Evolutionary conservation across 2,888 invertebrate species (phyloP).

Genomic region (Cerceris ruficornis): DNA sequence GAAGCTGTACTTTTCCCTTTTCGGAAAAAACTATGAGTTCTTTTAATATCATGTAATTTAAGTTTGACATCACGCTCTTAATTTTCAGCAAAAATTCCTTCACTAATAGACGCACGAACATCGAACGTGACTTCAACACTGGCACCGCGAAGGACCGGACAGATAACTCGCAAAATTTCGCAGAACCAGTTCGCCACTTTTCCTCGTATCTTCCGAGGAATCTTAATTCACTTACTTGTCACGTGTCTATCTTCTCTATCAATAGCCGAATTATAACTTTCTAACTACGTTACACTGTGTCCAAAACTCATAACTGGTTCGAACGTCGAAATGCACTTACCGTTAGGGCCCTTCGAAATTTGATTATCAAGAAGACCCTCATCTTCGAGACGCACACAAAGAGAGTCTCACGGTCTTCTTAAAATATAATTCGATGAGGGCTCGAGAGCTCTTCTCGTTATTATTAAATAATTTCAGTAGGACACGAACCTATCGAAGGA

Average conservation of each 20-base stretch:
- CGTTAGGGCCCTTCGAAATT: slow-evolving; percentile 36
- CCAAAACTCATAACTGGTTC: slow-evolving; percentile 17
- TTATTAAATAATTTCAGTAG: slow-evolving; percentile 1
- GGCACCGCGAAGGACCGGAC: too few species aligned
- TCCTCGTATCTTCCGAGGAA: not conserved
- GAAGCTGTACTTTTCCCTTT: too few species aligned
- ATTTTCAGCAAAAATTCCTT: too few species aligned
- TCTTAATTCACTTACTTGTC: not conserved
- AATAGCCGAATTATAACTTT: slow-evolving; percentile 33
- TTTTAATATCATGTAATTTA: too few species aligned
- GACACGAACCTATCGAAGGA: too few species aligned
- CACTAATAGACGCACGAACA: too few species aligned
- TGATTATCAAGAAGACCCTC: slow-evolving; percentile 25
- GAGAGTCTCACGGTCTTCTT: slow-evolving; percentile 13
- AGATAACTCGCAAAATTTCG: not conserved
- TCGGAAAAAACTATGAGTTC: too few species aligned
- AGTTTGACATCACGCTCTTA: too few species aligned
- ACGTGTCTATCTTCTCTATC: slow-evolving; percentile 2
- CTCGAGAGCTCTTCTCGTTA: not conserved
- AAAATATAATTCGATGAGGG: slow-evolving; percentile 32
- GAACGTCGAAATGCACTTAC: slow-evolving; percentile 25
- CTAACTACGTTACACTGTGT: slow-evolving; percentile 26
- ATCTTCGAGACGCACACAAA: slow-evolving; percentile 13
- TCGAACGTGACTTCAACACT: too few species aligned
- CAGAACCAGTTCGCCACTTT: not conserved